Evolutionary conservation across 2,888 invertebrate genomes (phyloP).

Genomic region (Ethmia dodecea): DNA sequence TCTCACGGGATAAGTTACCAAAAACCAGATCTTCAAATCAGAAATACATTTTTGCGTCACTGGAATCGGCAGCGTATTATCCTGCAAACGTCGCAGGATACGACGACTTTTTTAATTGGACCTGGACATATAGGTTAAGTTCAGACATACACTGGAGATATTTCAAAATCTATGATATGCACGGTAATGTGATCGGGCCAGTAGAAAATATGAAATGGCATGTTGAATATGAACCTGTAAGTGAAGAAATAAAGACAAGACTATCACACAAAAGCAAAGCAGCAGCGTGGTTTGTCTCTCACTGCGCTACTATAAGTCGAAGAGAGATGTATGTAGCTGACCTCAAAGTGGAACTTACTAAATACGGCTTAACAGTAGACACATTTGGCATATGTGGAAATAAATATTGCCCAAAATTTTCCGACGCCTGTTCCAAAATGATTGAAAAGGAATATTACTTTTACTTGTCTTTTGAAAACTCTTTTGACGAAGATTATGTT

Average conservation of each 20-base stretch:
- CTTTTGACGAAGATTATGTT: not conserved
- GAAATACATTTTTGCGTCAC: slow-evolving; percentile 27
- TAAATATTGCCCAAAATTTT: not conserved
- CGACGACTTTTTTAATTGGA: slow-evolving; percentile 33
- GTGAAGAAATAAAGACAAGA: slow-evolving; percentile 18
- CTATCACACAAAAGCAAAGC: slow-evolving; percentile 27
- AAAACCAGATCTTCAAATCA: slow-evolving; percentile 18
- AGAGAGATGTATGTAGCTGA: slow-evolving; percentile 19
- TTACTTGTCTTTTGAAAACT: slow-evolving; percentile 5
- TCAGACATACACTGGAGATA: slow-evolving; percentile 26
- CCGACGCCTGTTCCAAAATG: slow-evolving; percentile 5
- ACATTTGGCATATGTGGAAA: slow-evolving; percentile 28
- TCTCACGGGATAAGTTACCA: not conserved
- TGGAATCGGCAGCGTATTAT: slow-evolving; percentile 29
- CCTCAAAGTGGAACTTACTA: slow-evolving; percentile 18
- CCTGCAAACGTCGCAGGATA: slow-evolving; percentile 23
- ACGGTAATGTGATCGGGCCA: slow-evolving; percentile 23
- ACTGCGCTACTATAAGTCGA: slow-evolving; percentile 23
- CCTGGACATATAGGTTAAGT: slow-evolving; percentile 27
- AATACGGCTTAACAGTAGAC: slow-evolving; percentile 22
- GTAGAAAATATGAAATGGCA: slow-evolving; percentile 23
- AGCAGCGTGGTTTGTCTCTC: slow-evolving; percentile 33
- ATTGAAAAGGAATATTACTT: slow-evolving; percentile 15
- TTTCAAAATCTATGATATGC: slow-evolving; percentile 15
- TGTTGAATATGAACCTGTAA: slow-evolving; percentile 18